Percentiles rank a stretch among this genome's conserved stretches.
These are phyloP conservation scores for Pyrocephalus nanus DNA, from an alignment of 2,797 vertebrate genomes.

Conservation along the genomic window DNA sequence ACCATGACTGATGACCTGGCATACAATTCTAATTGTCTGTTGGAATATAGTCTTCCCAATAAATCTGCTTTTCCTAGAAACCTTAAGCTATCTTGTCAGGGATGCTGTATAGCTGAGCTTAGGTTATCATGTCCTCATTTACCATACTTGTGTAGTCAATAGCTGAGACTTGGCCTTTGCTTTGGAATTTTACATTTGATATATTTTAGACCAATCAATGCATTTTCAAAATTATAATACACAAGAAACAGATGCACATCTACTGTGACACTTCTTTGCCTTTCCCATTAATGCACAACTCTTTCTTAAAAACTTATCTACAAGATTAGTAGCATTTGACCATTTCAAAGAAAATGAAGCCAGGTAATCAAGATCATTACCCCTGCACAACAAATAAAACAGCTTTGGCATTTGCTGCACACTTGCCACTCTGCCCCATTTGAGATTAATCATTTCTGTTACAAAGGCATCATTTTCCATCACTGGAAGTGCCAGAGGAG, in stretches of 20 bases:
- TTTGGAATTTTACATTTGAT: background rate
- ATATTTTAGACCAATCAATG: background rate
- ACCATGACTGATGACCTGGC: background rate
- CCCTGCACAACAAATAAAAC: background rate
- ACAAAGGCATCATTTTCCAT: background rate
- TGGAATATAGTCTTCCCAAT: background rate
- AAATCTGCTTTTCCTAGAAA: constrained; percentile 25
- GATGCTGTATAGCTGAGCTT: background rate
- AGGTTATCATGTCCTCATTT: background rate
- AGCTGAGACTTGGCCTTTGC: background rate
- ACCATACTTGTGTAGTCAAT: background rate
- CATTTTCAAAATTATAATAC: background rate
- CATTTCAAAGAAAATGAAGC: background rate
- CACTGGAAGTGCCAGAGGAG: background rate
- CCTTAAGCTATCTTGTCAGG: background rate
- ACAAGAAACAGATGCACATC: background rate
- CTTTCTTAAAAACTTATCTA: background rate
- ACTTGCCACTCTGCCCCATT: background rate
- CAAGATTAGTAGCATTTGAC: background rate
- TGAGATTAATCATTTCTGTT: background rate
- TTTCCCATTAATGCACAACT: background rate
- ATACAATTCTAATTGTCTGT: background rate
- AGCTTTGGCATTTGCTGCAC: background rate
- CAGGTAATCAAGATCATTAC: background rate
- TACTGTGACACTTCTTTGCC: background rate